Base-by-base conservation (phyloP, 1,140 invertebrate species). In the Scaptomyza montana region DNA sequence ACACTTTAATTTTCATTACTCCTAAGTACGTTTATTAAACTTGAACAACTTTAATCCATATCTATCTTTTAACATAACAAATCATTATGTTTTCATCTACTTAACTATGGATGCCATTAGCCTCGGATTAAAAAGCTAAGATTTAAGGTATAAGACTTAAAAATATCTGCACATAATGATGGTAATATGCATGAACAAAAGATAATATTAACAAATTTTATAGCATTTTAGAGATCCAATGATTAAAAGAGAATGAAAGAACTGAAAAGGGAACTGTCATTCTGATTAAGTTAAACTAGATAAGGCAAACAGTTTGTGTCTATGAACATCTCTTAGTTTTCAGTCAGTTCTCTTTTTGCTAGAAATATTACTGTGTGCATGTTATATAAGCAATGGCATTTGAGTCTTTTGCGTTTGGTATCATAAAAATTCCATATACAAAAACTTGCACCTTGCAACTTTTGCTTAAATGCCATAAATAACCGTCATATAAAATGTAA, bases 381-480 rank as follows among this genome's bases (percentile, higher is more conserved):
- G 16, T 16, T 16, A 16, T 85, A 85, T 84, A 80, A 84, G 80
- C 69, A 70, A 50, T 65, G 49, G 25, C 54, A 46, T 39, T 55
- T 28, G 54, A 64, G 45, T 49, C 43, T 55, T 36, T 55, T 54
- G 56, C 45, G 62, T 73, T 56, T 72, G 46, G 28, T 33, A 51
- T 76, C 79, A 87, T 87, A 87, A 87, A 86, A 87, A 89, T 87
- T 82, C 84, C 82, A 87, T 74, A 89, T 66, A 79, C 67, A 85
- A 9, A 87, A 87, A 87, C 84, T 87, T 87, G 84, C 84, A 87
- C 84, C 84, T 87, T 87, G 84, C 84, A 87, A 87, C 84, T 89
- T 87, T 87, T 89, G 84, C 76, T 64, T 47, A 89, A 82, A 79
- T 87, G 84, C 71, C 84, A 72, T 87, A 87, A 87, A 87, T 89